Conservation (phyloP, 1,140 invertebrate species). For the Babylonia areolata region DNA sequence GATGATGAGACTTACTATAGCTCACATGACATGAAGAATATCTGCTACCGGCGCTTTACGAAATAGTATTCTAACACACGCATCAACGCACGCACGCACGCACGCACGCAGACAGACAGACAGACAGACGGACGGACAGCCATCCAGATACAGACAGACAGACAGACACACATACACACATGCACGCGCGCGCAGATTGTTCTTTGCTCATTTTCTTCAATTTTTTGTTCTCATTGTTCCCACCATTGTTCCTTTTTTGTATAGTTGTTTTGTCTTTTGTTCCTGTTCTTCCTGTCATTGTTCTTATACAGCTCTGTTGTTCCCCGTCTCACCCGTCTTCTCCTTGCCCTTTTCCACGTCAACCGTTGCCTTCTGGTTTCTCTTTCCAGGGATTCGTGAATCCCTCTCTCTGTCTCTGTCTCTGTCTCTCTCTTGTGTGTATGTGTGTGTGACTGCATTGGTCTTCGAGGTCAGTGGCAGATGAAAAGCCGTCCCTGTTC, state of each 20-base stretch:
- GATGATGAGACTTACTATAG: too few relatives aligned
- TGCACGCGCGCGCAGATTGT: too few relatives aligned
- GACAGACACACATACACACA: too few relatives aligned
- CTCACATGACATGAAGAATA: too few relatives aligned
- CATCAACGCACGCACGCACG: too few relatives aligned
- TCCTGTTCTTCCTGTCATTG: background rate
- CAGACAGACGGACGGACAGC: too few relatives aligned
- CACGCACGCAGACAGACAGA: too few relatives aligned
- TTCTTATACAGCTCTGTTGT: background rate
- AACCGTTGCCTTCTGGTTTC: background rate
- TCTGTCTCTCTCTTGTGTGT: background rate
- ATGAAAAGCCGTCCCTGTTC: too few relatives aligned
- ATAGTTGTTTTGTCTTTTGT: background rate
- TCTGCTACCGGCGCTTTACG: too few relatives aligned
- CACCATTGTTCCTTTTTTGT: background rate
- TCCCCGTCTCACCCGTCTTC: background rate
- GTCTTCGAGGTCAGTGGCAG: too few relatives aligned
- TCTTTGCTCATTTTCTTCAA: background rate
- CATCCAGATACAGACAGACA: too few relatives aligned
- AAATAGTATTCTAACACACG: too few relatives aligned
- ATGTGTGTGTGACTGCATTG: background rate
- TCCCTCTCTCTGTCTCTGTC: background rate
- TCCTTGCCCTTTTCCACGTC: background rate
- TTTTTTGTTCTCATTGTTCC: background rate
- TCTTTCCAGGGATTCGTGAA: background rate